Base-by-base conservation (phyloP, 2,113 vertebrate species). In the Urocynchramus pylzowi region DNA sequence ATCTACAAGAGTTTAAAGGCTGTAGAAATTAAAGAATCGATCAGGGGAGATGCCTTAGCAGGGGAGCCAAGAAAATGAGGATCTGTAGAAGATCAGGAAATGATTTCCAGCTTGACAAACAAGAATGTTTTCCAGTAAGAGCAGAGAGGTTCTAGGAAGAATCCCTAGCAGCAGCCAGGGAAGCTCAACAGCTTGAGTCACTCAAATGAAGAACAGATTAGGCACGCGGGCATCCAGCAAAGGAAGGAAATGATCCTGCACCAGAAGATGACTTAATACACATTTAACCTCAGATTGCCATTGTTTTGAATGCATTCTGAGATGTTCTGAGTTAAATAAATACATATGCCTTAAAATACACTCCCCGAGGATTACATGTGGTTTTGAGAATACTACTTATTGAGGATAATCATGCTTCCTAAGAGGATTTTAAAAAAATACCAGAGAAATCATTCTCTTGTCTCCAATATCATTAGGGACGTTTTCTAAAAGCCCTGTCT, bases 171-270 rank as follows among this genome's bases (percentile, higher is more conserved):
- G 88, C 68, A 96, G 84, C 86, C 95, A 93, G 88, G 74, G 90
- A 75, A 96, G 88, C 80, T 95, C 83, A 71, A 57, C 0, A 11
- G 73, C 47, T 93, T 96, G 90, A 96, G 76, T 96, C 92, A 95
- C 65, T 75, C 74, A 80, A 90, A 95, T 68, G 81, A 91, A 91
- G 91, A 93, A 76, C 87, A 88, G 90, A 96, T 93, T 50, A 91
- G 89, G 78, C 84, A 85, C 28, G 24, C 2, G 5, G 89, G 78
- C 92, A 80, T 61, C 70, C 35, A 94, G 85, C 24, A 70, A 91
- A 94, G 95, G 92, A 94, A 96, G 95, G 93, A 96, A 97, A 96
- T 87, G 74, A 92, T 91, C 84, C 76, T 92, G 73, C 76, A 95
- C 41, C 69, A 92, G 60, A 73, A 81, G 64, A 92, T 54, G 45